Percentiles rank a stretch among this genome's conserved stretches.
These are phyloP conservation scores for Holotrichia oblita DNA, from an alignment of 1,140 invertebrate species.

Conservation along the genomic window DNA sequence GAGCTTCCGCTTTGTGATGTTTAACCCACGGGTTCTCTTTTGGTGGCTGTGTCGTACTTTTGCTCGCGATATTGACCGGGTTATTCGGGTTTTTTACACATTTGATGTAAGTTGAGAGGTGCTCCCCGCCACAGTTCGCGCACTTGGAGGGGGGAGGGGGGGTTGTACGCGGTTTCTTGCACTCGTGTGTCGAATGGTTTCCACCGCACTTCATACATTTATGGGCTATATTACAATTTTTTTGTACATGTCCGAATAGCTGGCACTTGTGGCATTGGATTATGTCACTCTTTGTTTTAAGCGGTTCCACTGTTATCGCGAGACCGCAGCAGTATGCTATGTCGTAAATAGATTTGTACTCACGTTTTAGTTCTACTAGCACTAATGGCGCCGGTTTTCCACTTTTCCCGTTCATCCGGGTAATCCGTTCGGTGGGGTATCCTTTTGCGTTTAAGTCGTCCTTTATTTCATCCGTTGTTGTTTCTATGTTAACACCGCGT, in stretches of 20 bases:
- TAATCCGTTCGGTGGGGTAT: background rate
- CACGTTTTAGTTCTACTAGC: background rate
- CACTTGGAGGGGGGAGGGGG: slow-evolving; percentile 58
- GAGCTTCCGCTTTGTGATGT: too few species aligned
- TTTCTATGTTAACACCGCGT: too few species aligned
- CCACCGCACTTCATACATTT: background rate
- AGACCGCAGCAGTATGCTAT: background rate
- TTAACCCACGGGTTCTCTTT: too few species aligned
- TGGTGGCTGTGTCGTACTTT: too few species aligned
- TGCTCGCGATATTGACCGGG: background rate
- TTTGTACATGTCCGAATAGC: slow-evolving; percentile 36
- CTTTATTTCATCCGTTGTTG: background rate
- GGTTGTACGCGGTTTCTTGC: slow-evolving; percentile 45
- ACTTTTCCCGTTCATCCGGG: background rate
- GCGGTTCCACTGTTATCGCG: background rate
- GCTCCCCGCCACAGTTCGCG: slow-evolving; percentile 57
- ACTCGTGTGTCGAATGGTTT: slow-evolving; percentile 49
- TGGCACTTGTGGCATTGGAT: slow-evolving; percentile 15
- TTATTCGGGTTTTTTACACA: slow-evolving; percentile 43
- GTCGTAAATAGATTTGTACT: slow-evolving; percentile 18
- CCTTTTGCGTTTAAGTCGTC: background rate
- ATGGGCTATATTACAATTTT: slow-evolving; percentile 1
- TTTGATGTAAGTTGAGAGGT: too few species aligned
- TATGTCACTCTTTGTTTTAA: background rate
- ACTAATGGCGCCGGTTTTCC: background rate